Evolutionary conservation across 1,140 invertebrate species (phyloP).

Genomic region (Drosophila mayri): DNA sequence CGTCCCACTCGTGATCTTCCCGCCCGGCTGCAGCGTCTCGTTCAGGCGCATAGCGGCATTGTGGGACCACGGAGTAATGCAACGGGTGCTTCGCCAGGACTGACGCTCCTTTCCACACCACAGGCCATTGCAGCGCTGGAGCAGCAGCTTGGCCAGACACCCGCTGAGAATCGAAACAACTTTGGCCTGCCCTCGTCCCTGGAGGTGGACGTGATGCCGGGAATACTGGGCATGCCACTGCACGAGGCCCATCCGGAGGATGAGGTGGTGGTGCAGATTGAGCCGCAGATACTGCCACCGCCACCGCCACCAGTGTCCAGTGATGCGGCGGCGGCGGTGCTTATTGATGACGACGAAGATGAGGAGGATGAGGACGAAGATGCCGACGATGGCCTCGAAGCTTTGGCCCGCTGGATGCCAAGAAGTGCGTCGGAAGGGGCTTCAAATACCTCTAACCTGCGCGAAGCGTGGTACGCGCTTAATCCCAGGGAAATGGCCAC

Average conservation of each 20-base stretch:
- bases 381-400: neutral
- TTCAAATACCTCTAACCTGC: neutral
- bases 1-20: constrained; percentile 55
- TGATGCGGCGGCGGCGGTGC: neutral
- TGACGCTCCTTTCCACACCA: constrained; percentile 10
- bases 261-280: constrained; percentile 4
- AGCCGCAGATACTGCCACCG: constrained; percentile 20
- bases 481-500: neutral
- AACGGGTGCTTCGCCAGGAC: neutral
- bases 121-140: constrained; percentile 13
- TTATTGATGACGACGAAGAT: neutral
- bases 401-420: neutral
- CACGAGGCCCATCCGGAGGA: constrained; percentile 14
- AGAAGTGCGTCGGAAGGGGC: too few species aligned
- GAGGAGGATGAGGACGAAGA: constrained; percentile 11
- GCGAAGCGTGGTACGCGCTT: neutral
- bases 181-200: constrained; percentile 41
- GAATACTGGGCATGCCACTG: constrained; percentile 35
- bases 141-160: constrained; percentile 5
- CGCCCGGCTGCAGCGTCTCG: constrained; percentile 46
- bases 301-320: constrained; percentile 19
- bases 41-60: constrained; percentile 21
- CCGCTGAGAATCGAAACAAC: neutral
- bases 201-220: constrained; percentile 38
- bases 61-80: neutral